A percentile compares a stretch with the other conserved stretches of the same genome.
Conservation (phyloP, 1,140 invertebrate species). For the Bombus fervidus region DNA sequence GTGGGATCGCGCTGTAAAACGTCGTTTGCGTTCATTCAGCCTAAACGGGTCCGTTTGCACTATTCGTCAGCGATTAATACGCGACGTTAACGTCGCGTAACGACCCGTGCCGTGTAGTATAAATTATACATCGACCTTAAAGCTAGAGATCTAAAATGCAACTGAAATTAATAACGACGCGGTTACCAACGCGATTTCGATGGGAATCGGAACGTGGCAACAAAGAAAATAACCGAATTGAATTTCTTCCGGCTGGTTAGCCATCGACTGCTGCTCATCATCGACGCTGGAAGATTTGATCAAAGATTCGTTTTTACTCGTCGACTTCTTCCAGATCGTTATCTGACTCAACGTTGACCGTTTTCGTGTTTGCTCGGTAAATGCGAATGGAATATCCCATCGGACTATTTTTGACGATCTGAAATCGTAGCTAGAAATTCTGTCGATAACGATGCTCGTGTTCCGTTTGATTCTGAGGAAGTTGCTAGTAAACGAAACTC, state of each 20-base stretch:
- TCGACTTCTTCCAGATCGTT: conserved; percentile 8
- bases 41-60: no score
- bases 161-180: conserved; percentile 59
- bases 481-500: neutral
- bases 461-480: neutral
- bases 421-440: neutral
- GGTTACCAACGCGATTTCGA: conserved; percentile 43
- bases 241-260: conserved; percentile 53
- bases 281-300: conserved; percentile 50
- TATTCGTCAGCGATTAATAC: no score
- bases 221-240: neutral
- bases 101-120: no score
- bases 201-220: conserved; percentile 55
- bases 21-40: no score
- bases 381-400: neutral
- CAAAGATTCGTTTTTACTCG: conserved; percentile 36
- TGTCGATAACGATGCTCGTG: neutral
- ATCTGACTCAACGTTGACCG: conserved; percentile 10
- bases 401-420: neutral
- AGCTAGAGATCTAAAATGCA: neutral
- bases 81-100: no score
- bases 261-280: conserved; percentile 49
- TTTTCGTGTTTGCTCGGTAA: conserved; percentile 22
- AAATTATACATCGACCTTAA: neutral
- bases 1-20: no score